Percentiles rank a stretch among this genome's conserved stretches.
phyloP scores from a whole-genome alignment of 2,888 invertebrate species.

The Atethmia centrago region DNA sequence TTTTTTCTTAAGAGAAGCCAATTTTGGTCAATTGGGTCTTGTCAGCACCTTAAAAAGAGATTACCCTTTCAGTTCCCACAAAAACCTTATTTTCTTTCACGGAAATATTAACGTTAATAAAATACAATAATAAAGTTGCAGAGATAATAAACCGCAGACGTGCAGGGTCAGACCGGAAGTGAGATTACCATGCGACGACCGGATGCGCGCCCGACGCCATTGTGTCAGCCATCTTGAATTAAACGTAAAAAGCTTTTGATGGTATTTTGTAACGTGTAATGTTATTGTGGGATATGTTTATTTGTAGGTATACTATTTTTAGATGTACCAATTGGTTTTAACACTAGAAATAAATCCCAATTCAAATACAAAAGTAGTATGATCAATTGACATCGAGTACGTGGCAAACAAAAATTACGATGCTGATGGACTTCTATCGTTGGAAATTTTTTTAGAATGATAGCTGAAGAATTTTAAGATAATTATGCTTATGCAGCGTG shows the following conservation, averaged over 20 bases:
- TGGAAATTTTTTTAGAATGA: neutral
- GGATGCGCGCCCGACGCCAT: constrained; percentile 85
- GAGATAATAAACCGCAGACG: constrained; percentile 64
- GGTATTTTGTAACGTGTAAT: constrained; percentile 52
- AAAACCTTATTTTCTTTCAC: constrained; percentile 41
- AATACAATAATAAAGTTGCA: constrained; percentile 59
- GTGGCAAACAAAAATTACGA: neutral
- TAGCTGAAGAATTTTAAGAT: neutral
- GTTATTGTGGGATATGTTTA: constrained; percentile 30
- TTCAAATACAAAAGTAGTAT: no score
- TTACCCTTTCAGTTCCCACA: constrained; percentile 5
- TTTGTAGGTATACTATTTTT: constrained; percentile 13
- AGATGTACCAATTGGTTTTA: neutral
- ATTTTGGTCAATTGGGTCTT: no score
- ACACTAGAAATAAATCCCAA: neutral
- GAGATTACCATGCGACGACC: constrained; percentile 81
- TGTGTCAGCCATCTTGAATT: constrained; percentile 82
- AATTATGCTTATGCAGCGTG: neutral
- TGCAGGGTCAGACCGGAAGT: constrained; percentile 75
- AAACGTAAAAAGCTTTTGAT: constrained; percentile 60
- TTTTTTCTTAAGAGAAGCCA: no score
- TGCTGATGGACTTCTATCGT: neutral
- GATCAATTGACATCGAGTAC: neutral
- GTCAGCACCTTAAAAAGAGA: no score
- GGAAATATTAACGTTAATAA: constrained; percentile 51